Base-by-base conservation (phyloP, 2,113 vertebrate species). In the Anhinga rufa region DNA sequence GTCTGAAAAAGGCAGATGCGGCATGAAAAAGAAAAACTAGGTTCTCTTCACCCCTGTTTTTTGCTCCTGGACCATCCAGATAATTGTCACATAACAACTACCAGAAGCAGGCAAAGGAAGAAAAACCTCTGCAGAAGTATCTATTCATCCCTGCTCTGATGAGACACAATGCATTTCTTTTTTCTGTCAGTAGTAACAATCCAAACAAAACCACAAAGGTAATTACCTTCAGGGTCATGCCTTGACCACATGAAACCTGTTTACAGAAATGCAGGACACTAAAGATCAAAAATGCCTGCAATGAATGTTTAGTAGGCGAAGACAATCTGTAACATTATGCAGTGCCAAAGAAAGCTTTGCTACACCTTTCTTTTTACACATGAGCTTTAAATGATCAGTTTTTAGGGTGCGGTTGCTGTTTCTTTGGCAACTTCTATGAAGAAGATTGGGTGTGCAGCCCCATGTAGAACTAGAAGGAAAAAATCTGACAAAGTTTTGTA, bases 271-370 rank as follows among this genome's bases (percentile, higher is more conserved):
- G 69, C 11, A 49, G 68, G 80, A 94, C 55, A 81, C 17, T 65
- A 94, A 94, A 97, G 97, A 81, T 90, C 58, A 96, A 93, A 98
- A 97, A 92, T 69, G 51, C 58, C 71, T 95, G 93, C 90, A 96
- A 85, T 57, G 57, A 96, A 89, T 58, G 40, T 64, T 92, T 40
- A 96, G 57, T 31, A 82, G 75, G 68, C 70, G 96, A 95, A 97
- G 90, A 91, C 80, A 93, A 92, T 82, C 91, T 54, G 40, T 80
- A 95, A 71, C 58, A 22, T 29, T 75, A 69, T 24, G 65, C 55
- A 88, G 40, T 20, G 66, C 44, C 80, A 96, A 95, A 92, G 72
- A 91, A 93, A 94, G 74, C 46, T 92, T 92, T 82, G 57, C 74
- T 94, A 28, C 46, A 66, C 44, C 69, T 88, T 97, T 83, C 12